Evolutionary conservation across 1,140 invertebrate genomes (phyloP).

Genomic region (Lordiphosa clarofinis): DNA sequence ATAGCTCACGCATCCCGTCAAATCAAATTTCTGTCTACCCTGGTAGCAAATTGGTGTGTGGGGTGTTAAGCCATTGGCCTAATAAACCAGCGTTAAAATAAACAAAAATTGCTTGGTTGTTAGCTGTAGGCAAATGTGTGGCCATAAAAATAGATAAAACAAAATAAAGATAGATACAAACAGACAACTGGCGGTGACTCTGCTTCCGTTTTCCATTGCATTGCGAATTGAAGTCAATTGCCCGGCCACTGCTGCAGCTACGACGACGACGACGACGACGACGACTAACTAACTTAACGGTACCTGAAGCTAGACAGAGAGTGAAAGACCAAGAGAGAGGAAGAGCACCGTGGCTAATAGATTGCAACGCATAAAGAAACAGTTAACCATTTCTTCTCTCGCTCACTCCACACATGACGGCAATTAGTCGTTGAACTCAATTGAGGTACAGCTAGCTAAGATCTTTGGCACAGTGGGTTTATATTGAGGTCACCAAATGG

Average conservation of each 20-base stretch:
- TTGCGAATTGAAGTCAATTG: constrained; percentile 65
- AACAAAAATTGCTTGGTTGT: background rate
- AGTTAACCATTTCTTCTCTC: constrained; percentile 39
- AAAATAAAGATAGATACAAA: constrained; percentile 14
- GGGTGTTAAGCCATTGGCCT: background rate
- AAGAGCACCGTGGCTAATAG: constrained; percentile 30
- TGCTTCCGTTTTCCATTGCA: constrained; percentile 30
- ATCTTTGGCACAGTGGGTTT: constrained; percentile 1
- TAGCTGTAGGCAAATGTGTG: constrained; percentile 17
- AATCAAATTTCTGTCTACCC: no score
- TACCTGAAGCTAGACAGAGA: constrained; percentile 40
- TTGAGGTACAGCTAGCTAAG: constrained; percentile 20
- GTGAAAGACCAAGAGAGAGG: constrained; percentile 14
- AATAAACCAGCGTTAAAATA: background rate
- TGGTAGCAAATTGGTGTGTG: no score
- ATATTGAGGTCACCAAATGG: background rate
- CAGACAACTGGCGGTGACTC: constrained; percentile 7
- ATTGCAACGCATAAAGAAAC: constrained; percentile 53
- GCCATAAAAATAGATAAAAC: constrained; percentile 40
- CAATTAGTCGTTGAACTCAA: constrained; percentile 55
- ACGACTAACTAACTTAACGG: constrained; percentile 46
- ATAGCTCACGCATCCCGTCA: no score
- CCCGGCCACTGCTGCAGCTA: constrained; percentile 17
- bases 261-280: background rate
- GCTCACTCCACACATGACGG: constrained; percentile 12